These are phyloP conservation scores for Aspiorhynchus laticeps DNA, from an alignment of 2,113 vertebrate species.

Conservation along the genomic window DNA sequence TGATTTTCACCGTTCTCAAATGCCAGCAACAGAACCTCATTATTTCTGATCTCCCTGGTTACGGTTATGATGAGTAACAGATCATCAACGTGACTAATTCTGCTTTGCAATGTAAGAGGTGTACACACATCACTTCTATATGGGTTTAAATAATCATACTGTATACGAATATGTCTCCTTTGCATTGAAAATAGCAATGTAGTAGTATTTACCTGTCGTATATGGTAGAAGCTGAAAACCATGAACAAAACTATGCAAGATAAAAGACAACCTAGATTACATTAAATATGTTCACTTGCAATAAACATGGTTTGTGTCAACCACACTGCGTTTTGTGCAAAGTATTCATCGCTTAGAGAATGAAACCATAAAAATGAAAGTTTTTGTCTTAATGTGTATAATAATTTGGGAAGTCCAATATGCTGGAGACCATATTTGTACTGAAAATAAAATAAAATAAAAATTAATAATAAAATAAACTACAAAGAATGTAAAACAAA, in stretches of 20 bases:
- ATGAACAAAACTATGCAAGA: background rate
- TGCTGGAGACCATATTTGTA: background rate
- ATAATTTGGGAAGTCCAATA: background rate
- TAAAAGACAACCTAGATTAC: background rate
- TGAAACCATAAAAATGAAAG: background rate
- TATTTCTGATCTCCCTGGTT: constrained; percentile 9
- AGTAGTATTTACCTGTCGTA: background rate
- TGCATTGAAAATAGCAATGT: background rate
- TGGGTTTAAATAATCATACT: background rate
- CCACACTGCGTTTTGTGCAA: background rate
- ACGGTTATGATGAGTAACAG: background rate
- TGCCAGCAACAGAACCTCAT: constrained; percentile 5
- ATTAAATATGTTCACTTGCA: background rate
- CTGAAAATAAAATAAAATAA: background rate
- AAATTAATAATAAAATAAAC: background rate
- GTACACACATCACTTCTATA: background rate
- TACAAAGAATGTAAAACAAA: background rate
- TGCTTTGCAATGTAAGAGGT: background rate
- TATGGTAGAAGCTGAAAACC: background rate
- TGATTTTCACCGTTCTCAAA: constrained; percentile 1
- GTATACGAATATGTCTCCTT: background rate
- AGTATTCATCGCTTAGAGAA: background rate
- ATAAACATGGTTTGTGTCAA: background rate
- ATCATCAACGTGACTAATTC: constrained; percentile 40
- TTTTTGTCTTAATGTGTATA: background rate